Conservation (phyloP, 1,140 invertebrate species). For the Mizuhopecten yessoensis region DNA sequence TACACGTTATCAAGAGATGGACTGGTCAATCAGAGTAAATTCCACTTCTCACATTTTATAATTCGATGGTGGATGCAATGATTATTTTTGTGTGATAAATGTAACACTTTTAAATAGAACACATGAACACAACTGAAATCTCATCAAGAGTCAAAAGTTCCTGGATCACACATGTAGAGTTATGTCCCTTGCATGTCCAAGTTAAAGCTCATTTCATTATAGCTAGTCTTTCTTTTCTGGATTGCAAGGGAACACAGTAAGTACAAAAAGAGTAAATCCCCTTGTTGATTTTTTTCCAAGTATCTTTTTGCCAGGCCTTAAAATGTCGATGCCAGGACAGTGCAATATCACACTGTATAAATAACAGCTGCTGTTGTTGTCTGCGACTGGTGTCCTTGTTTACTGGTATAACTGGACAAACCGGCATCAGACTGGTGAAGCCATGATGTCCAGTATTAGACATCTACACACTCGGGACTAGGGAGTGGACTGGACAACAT, state of each 20-base stretch:
- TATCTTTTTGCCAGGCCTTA: background rate
- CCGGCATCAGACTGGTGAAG: too few species aligned
- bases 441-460: conserved; percentile 58
- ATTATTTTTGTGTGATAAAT: background rate
- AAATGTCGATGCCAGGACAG: background rate
- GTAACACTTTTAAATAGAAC: background rate
- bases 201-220: background rate
- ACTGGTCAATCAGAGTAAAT: background rate
- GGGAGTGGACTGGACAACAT: conserved; percentile 75
- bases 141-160: background rate
- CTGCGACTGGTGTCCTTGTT: background rate
- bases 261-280: background rate
- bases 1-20: background rate
- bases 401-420: too few species aligned
- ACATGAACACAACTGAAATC: background rate
- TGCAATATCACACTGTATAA: background rate
- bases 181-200: background rate
- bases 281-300: background rate
- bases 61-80: background rate
- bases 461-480: conserved; percentile 77
- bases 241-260: background rate
- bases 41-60: background rate
- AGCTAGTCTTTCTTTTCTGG: background rate
- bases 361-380: background rate
- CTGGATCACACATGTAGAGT: background rate